Percentiles rank a stretch among this genome's conserved stretches.
Conservation (phyloP, 2,888 invertebrate genomes). For the Clunio marinus region DNA sequence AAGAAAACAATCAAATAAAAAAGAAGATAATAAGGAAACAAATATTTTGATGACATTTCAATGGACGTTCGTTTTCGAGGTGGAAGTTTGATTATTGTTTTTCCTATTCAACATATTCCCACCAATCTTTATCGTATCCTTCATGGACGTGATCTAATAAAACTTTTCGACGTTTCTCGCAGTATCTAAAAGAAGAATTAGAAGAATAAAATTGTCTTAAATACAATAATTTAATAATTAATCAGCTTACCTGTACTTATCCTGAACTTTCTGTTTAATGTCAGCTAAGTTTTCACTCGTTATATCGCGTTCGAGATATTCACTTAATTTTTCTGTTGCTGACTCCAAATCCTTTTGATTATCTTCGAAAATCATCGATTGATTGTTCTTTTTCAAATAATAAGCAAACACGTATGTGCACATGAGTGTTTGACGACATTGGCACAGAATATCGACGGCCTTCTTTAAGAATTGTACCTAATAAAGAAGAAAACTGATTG, state of each 20-base stretch:
- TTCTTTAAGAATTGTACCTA: conserved; percentile 96
- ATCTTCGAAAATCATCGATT: conserved; percentile 97
- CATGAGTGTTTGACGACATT: conserved; percentile 96
- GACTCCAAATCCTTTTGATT: conserved; percentile 97
- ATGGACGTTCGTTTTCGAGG: background rate
- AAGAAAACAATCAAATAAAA: background rate
- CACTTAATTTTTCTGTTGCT: conserved; percentile 94
- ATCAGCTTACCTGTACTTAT: conserved; percentile 79
- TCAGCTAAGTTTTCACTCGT: conserved; percentile 94
- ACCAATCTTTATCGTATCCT: conserved; percentile 97
- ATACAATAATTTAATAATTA: conserved; percentile 5
- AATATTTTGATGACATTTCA: background rate
- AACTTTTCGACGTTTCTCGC: conserved; percentile 93
- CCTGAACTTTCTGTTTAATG: conserved; percentile 98
- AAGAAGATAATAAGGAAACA: conserved; percentile 19
- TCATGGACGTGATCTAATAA: conserved; percentile 96
- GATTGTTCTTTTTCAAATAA: conserved; percentile 96
- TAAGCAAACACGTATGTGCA: conserved; percentile 99
- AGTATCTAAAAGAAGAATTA: conserved; percentile 73
- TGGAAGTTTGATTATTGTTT: conserved; percentile 42
- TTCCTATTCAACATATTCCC: conserved; percentile 84
- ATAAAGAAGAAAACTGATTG: conserved; percentile 40
- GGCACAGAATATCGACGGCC: conserved; percentile 94
- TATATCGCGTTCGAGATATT: conserved; percentile 96
- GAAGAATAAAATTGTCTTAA: no score